Conservation (phyloP, 2,888 invertebrate species). For the Phlogophora meticulosa region DNA sequence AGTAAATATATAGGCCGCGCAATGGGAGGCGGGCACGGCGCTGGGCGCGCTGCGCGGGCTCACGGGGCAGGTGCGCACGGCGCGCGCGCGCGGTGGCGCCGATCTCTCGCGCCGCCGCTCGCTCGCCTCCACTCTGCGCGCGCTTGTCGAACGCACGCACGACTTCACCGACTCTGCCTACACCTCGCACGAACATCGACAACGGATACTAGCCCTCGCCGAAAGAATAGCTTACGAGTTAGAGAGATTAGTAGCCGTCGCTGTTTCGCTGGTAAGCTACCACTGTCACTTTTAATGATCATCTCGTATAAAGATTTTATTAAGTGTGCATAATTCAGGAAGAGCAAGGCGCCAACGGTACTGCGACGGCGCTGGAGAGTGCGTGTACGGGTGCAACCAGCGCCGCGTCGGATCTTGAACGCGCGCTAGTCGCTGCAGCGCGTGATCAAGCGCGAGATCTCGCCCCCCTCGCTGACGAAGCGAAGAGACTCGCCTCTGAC, state of each 20-base stretch:
- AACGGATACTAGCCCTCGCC: slow-evolving; percentile 97
- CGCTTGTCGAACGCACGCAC: slow-evolving; percentile 98
- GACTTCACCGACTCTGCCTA: slow-evolving; percentile 99
- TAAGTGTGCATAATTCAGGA: slow-evolving; percentile 73
- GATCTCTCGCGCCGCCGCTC: slow-evolving; percentile 93
- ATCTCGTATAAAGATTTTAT: slow-evolving; percentile 34
- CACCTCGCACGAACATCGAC: slow-evolving; percentile 98
- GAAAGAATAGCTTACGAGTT: slow-evolving; percentile 98
- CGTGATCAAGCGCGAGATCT: slow-evolving; percentile 87
- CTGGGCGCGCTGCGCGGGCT: slow-evolving; percentile 96
- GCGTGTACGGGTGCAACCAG: slow-evolving; percentile 93
- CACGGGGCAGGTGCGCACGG: slow-evolving; percentile 96
- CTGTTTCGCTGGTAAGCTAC: slow-evolving; percentile 94
- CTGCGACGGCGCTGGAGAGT: slow-evolving; percentile 89
- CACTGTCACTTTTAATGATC: slow-evolving; percentile 25
- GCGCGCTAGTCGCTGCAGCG: slow-evolving; percentile 93
- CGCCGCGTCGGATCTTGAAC: slow-evolving; percentile 96
- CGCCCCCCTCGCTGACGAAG: slow-evolving; percentile 86
- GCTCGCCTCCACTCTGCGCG: slow-evolving; percentile 96
- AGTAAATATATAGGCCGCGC: slow-evolving; percentile 79
- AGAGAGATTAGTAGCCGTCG: slow-evolving; percentile 96
- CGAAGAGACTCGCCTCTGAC: slow-evolving; percentile 86
- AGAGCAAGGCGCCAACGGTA: slow-evolving; percentile 82
- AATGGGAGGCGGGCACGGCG: slow-evolving; percentile 93
- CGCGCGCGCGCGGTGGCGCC: slow-evolving; percentile 93